Percentiles rank a stretch among this genome's conserved stretches.
These are phyloP conservation scores for Pocillopora grandis DNA, from an alignment of 92 coral and sea anemone genomes.

Conservation along the genomic window DNA sequence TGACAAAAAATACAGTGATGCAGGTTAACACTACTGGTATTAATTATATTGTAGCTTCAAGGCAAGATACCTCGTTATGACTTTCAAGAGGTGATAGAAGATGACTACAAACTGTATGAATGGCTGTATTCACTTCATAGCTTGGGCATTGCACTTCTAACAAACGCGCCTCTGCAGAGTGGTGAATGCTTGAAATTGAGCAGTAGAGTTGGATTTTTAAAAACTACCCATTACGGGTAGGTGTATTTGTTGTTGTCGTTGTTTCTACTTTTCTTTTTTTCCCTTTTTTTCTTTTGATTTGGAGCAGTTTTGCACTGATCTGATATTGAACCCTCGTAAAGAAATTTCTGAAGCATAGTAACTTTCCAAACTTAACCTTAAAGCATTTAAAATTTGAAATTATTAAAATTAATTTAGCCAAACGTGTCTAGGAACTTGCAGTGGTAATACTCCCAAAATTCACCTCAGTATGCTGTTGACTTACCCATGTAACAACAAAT, in stretches of 20 bases:
- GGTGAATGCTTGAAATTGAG: conserved; percentile 20
- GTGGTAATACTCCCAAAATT: no score
- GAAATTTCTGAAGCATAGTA: no score
- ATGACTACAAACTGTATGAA: conserved; percentile 52
- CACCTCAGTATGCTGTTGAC: no score
- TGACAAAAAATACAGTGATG: no score
- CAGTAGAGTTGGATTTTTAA: conserved; percentile 58
- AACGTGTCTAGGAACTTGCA: no score
- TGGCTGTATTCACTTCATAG: conserved; percentile 64
- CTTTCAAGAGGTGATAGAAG: conserved; percentile 29
- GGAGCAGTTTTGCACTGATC: no score
- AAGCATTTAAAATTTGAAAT: no score
- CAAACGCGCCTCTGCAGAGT: conserved; percentile 27
- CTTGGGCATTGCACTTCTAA: conserved; percentile 57
- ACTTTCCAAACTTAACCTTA: no score
- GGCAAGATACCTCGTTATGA: conserved; percentile 54
- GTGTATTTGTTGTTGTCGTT: not conserved
- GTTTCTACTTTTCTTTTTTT: not conserved
- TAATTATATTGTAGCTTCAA: conserved; percentile 1
- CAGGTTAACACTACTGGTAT: no score
- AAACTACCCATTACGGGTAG: conserved; percentile 75
- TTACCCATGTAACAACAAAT: no score
- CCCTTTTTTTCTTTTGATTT: not conserved
- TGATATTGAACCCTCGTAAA: no score
- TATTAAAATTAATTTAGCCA: no score